Evolutionary conservation across 2,797 vertebrate species (phyloP), one percentile per base, ranked within the genome.

Genomic region (Eulemur coronatus): DNA sequence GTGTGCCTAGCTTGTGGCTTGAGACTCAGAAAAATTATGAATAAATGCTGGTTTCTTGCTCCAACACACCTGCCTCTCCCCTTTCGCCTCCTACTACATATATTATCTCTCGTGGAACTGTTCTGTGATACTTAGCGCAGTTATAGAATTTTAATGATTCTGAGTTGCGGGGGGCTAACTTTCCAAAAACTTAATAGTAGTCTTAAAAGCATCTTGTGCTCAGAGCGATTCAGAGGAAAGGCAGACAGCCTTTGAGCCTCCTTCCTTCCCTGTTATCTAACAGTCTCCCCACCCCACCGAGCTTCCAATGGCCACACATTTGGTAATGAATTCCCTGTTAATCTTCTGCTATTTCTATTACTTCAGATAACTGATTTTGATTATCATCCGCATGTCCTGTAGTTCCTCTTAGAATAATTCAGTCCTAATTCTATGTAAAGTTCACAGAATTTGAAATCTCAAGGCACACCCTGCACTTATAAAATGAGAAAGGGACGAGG

Each of bases 41-140:
- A 0, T 86, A 4, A 28, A 7, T 10, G 46, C 5, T 26, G 48
- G 22, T 24, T 55, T 57, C 67, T 55, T 52, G 30, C 63, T 41
- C 35, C 5, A 1, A 20, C 15, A 26, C 46, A 1, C 20, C n/a
- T 17, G 0, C 18, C 1, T 61, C 11, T 46, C 28, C 26, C n/a
- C 65, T n/a, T 18, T 84, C 59, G 55, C 35, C 33, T 41, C 38
- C 33, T 14, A 0, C 7, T 4, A 6, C 26, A 1, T 6, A 7
- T 24, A 7, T 13, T 26, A 4, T 55, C 8, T 4, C 26, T 73
- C 24, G 1, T 13, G 14, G 24, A 10, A 73, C 52, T 69, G n/a
- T 26, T 46, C 41, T 41, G 5, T 55, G 15, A 26, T 35, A 26
- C 38, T 88, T 55, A 63, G 57, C 50, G 35, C 6, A 1, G 7